Base-by-base conservation (phyloP, 1,140 invertebrate genomes). In the Protaetia brevitarsis region DNA sequence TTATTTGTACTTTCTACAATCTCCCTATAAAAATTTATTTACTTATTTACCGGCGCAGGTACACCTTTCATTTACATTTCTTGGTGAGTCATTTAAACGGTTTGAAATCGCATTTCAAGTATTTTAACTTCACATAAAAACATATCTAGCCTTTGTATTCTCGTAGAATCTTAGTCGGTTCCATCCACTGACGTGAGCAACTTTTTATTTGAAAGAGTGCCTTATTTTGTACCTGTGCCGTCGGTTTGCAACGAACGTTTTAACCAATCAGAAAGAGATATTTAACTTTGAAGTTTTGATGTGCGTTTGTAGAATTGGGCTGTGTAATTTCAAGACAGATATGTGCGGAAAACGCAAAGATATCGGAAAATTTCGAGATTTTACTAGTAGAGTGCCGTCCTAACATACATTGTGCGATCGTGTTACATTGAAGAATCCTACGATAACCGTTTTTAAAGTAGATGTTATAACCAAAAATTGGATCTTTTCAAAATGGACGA, bases 401-500 rank as follows among this genome's bases (percentile, higher is more conserved):
- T 45, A 45, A 45, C 41, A 19, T 21, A n/a, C n/a, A n/a, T n/a
- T n/a, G 41, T 45, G 41, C 41, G 6, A 19, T 45, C 23, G 19
- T 13, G 19, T 13, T 45, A 45, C 13, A 45, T 13, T 19, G 41
- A 45, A 45, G 16, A 45, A 16, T 21, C 23, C 16, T 21, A 45
- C 41, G 41, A 21, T 45, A 45, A 45, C 41, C 41, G 23, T 13
- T 45, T 45, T 45, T 19, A 16, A 13, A 13, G 41, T 45, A 23
- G 66, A 62, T 68, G 67, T 30, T 67, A 63, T 65, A 68, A 68
- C 67, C 28, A 68, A 66, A 63, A 41, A 64, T 60, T 10, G 16
- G 66, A 67, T 45, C 41, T 45, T 45, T 45, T 70, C 72, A 77
- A 77, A 76, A 77, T 77, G 76, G 76, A 77, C 73, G 76, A 76